Base-by-base conservation (phyloP, 2,888 invertebrate genomes). In the Ceratothoa steindachneri region DNA sequence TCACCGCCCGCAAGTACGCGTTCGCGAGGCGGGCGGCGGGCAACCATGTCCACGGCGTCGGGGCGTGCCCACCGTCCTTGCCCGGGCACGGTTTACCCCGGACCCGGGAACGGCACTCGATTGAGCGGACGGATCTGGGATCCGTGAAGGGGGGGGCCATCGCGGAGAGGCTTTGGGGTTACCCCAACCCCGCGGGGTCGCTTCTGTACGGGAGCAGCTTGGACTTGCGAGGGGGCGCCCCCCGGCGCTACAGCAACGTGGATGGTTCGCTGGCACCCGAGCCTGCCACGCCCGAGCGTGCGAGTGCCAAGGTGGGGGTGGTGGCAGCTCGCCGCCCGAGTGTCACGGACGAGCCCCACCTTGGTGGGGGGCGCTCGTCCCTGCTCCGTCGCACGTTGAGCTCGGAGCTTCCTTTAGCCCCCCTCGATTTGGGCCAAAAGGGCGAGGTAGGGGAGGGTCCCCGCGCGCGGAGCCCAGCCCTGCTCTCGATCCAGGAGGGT, bases 1-100 rank as follows among this genome's bases (percentile, higher is more conserved):
- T 73, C 70, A 76, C 76, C 15, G 76, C 76, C 51, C 53, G 72
- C n/a, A 76, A 73, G 30, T 76, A 76, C 70, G 51, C 65, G 27
- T 19, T 51, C 15, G 52, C 19, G 64, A 41, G 29, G 41, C 28
- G 64, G 68, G 30, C 22, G 7, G 12, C 52, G 3, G 15, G 28
- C 22, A 19, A 28, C 19, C 29, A 27, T 29, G 4, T 29, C 7
- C 29, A 64, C 30, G 64, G 70, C 24, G 22, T 22, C 12, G 24
- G 60, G 1, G 22, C 60, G 1, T 24, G n/a, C 60, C 12, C 12
- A n/a, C 22, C n/a, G 22, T 24, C 22, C 9, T 12, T 12, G 22
- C 1, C 22, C 5, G 19, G 55, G 12, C 7, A 41, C 15, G 15
- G 5, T 15, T 41, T 15, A 5, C 15, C 41, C 41, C n/a, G 60